Base-by-base conservation (phyloP, 2,888 invertebrate genomes). In the Halictus ligatus region DNA sequence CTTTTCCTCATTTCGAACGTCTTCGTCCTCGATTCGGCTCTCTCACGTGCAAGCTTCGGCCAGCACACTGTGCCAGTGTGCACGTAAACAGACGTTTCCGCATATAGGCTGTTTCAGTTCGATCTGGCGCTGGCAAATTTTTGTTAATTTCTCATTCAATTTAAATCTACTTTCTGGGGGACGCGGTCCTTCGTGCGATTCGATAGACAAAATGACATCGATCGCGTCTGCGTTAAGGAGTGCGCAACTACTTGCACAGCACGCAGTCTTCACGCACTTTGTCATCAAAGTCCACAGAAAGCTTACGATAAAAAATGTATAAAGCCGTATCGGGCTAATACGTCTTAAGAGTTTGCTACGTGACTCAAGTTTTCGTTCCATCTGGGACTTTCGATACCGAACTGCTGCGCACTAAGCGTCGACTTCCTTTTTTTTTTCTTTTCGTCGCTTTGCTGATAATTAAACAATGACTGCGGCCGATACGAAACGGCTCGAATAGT, bases 1-100 rank as follows among this genome's bases (percentile, higher is more conserved):
- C 92, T 93, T 92, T 92, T 92, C 92, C 92, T 93, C 93, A 84
- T 92, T 92, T 92, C 88, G 86, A 89, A 86, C 88, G 84, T 83
- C 87, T 89, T 86, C 84, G 87, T 85, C 86, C 91, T 88, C 86
- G 88, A 88, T 87, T 90, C 87, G 82, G 78, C 84, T 85, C 82
- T 86, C 81, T 89, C 84, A 81, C 89, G 78, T 80, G 86, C 78
- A 80, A 48, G 73, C 79, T 67, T 64, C 75, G 43, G 60, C 40
- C 69, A 78, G 48, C 73, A 21, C 72, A 64, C 50, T 12, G 73
- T 81, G 85, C 67, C 74, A 78, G 29, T 73, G 81, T 84, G 81
- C 50, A n/a, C 46, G 35, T 71, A 80, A 85, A 85, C 85, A 76
- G 69, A 80, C 60, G 29, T 35, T 48, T 76, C 7, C 54, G 60